Percentiles rank a stretch among this genome's conserved stretches.
phyloP scores from a whole-genome alignment of 2,797 vertebrate species.

The Catharus ustulatus region DNA sequence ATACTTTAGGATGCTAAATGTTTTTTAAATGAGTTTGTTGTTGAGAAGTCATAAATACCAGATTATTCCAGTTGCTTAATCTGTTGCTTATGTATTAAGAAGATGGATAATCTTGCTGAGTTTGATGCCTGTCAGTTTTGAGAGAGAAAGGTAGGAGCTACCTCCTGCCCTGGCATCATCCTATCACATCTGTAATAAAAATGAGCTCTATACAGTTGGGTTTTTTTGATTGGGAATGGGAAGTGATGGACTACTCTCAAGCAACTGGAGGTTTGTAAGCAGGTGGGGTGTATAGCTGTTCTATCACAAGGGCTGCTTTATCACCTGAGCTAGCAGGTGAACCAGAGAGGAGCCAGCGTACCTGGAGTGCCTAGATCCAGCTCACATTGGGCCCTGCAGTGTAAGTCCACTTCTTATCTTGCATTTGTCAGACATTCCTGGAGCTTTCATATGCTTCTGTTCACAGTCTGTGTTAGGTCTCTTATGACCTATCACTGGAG shows the following conservation, averaged over 20 bases:
- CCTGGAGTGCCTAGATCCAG: neutral
- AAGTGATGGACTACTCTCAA: neutral
- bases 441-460: neutral
- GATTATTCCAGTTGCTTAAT: neutral
- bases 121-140: neutral
- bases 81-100: neutral
- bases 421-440: neutral
- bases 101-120: neutral
- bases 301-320: neutral
- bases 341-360: neutral
- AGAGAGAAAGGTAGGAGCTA: neutral
- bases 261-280: neutral
- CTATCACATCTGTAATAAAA: neutral
- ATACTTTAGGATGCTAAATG: neutral
- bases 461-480: neutral
- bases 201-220: neutral
- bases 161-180: neutral
- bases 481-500: neutral
- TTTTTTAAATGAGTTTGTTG: neutral
- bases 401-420: neutral
- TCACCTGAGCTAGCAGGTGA: neutral
- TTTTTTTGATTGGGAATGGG: neutral
- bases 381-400: neutral
- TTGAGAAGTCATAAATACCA: neutral
- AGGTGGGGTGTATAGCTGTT: neutral